phyloP scores from a whole-genome alignment of 2,888 invertebrate genomes.

The Standfussiana lucernea region DNA sequence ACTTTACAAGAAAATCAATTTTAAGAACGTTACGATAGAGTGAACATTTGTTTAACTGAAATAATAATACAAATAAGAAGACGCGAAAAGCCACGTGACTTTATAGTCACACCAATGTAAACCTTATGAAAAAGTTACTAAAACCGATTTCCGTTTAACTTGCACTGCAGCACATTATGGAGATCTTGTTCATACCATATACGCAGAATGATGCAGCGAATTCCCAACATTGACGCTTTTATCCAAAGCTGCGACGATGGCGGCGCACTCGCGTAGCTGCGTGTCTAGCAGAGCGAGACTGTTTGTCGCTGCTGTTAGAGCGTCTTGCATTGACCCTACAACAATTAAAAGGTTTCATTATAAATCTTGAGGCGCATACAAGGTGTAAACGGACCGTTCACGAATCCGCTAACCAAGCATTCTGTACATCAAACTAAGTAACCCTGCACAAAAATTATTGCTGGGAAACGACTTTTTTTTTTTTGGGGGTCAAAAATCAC shows the following conservation, averaged over 20 bases:
- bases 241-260: constrained; percentile 87
- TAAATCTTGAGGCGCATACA: too few relatives aligned
- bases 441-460: too few relatives aligned
- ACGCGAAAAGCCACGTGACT: not conserved
- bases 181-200: constrained; percentile 81
- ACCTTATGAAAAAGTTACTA: not conserved
- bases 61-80: not conserved
- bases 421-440: too few relatives aligned
- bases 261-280: constrained; percentile 89
- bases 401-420: too few relatives aligned
- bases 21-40: not conserved
- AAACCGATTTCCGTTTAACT: not conserved
- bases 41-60: not conserved
- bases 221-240: constrained; percentile 86
- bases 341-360: too few relatives aligned
- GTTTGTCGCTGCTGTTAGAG: constrained; percentile 90
- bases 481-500: too few relatives aligned
- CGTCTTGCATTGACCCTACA: constrained; percentile 89
- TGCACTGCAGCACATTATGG: not conserved
- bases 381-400: too few relatives aligned
- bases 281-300: constrained; percentile 90
- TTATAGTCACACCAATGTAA: not conserved
- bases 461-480: too few relatives aligned
- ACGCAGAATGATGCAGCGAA: constrained; percentile 87
- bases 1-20: not conserved